phyloP scores from a whole-genome alignment of 2,113 vertebrate species.

The Ammodytes marinus region DNA sequence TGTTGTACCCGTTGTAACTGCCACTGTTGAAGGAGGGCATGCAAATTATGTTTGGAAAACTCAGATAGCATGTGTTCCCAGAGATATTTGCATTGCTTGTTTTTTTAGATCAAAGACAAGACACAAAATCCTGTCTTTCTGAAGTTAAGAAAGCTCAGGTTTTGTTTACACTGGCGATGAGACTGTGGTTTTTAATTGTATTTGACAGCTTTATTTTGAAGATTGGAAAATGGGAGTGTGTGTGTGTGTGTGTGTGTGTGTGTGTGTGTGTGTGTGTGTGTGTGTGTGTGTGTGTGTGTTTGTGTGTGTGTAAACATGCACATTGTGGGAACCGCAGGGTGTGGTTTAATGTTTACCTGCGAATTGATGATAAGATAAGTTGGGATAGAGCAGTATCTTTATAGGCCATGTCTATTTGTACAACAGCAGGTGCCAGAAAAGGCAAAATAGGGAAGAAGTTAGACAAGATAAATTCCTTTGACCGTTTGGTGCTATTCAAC shows the following conservation, averaged over 20 bases:
- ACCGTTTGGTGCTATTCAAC: conserved; percentile 12
- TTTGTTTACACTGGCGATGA: background rate
- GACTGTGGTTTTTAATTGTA: too few relatives aligned
- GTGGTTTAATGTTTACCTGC: conserved; percentile 21
- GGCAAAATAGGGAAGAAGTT: conserved; percentile 31
- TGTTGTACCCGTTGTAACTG: conserved; percentile 55
- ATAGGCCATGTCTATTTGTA: conserved; percentile 27
- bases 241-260: too few relatives aligned
- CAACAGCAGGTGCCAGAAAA: conserved; percentile 38
- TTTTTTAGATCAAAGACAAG: background rate
- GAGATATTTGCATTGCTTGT: conserved; percentile 15
- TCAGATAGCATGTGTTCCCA: background rate
- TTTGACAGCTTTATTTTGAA: too few relatives aligned
- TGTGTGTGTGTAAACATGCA: background rate
- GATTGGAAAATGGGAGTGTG: too few relatives aligned
- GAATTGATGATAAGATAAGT: conserved; percentile 37
- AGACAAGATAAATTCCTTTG: conserved; percentile 5
- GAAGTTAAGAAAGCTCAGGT: background rate
- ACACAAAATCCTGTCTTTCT: background rate
- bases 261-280: too few relatives aligned
- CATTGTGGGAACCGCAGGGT: background rate
- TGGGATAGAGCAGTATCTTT: conserved; percentile 19
- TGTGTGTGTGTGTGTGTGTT: too few relatives aligned
- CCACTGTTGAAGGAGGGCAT: conserved; percentile 32
- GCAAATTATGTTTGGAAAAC: conserved; percentile 49